Base-by-base conservation (phyloP, 2,113 vertebrate genomes). In the Sorex araneus region DNA sequence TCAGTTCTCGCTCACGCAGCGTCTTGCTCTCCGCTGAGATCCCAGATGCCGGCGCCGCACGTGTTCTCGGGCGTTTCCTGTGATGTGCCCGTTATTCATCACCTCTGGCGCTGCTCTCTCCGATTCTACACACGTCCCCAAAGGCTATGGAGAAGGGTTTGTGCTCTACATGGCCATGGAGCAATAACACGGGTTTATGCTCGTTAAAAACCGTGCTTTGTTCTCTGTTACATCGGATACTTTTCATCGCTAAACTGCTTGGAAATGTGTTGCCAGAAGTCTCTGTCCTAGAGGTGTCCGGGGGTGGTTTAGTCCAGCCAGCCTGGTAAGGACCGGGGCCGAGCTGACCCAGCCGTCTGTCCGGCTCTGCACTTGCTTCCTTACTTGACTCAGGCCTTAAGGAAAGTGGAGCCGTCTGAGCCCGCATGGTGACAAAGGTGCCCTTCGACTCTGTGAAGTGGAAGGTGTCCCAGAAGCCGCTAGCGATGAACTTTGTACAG, bases 341-440 rank as follows among this genome's bases (percentile, higher is more conserved):
- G 9, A 10, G 47, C 47, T 50, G 6, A 13, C 10, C 13, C 6
- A 9, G 47, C 47, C 9, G 47, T 50, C 13, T 50, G 47, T 50
- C 9, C 2, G 47, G 10, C 47, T 10, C 47, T 13, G 10, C 47
- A 50, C 47, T 50, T 10, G 5, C 47, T 13, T 60, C 69, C 34
- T 74, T 70, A 57, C 0, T 2, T 83, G n/a, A 66, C 34, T 69
- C 45, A 84, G 75, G 67, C 32, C 87, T 64, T 32, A 3, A 87
- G 50, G 45, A 79, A 88, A n/a, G 7, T 45, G 0, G 50, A 57
- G n/a, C 2, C 43, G 40, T 92, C 81, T 90, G 78, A 70, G 47
- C 87, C 73, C 88, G 50, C 80, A 63, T 91, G 84, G 86, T 66
- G 36, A 66, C 76, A 54, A 77, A 93, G 43, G 70, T 32, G 34